Conservation (phyloP, 2,113 vertebrate genomes). For the Trichomycterus rosablanca region DNA sequence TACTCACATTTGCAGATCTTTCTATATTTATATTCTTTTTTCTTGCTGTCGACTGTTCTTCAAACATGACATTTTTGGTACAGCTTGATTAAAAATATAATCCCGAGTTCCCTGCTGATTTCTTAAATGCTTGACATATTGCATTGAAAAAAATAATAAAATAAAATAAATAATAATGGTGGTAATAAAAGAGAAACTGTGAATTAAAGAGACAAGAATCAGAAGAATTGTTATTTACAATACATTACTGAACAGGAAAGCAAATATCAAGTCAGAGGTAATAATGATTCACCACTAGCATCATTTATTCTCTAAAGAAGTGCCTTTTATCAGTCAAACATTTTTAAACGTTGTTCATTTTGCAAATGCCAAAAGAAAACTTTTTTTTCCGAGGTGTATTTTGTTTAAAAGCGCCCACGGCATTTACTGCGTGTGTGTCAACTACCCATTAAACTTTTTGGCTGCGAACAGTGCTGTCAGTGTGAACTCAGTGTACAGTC, state of each 20-base stretch:
- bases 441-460: conserved; percentile 6
- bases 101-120: background rate
- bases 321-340: background rate
- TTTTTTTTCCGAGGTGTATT: background rate
- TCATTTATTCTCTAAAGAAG: background rate
- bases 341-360: background rate
- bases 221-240: background rate
- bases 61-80: conserved; percentile 3
- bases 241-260: background rate
- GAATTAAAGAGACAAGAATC: background rate
- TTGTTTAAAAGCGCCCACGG: background rate
- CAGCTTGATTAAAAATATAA: background rate
- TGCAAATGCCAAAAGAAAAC: background rate
- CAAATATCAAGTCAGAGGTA: conserved; percentile 7
- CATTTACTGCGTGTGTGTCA: background rate
- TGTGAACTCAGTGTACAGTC: background rate
- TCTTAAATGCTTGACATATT: conserved; percentile 5
- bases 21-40: background rate
- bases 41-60: background rate
- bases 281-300: background rate
- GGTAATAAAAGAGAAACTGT: conserved; percentile 2
- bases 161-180: no score
- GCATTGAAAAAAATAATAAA: background rate
- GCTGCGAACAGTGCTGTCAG: background rate
- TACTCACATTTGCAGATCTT: background rate